A percentile compares a stretch with the other conserved stretches of the same genome.
Conservation (phyloP, 1,140 invertebrate species). For the Euschistus heros region DNA sequence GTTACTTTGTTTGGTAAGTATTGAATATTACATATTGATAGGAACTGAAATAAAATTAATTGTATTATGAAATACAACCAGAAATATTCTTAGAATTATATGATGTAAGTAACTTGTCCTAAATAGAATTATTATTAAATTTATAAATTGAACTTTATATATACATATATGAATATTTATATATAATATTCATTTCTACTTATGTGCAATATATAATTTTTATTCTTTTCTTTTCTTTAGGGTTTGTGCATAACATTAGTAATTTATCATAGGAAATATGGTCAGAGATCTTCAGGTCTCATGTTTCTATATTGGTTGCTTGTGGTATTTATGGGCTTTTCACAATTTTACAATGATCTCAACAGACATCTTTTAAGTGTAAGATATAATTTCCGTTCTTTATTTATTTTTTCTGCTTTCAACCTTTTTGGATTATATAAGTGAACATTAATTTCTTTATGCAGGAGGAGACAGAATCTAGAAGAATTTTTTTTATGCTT, state of each 20-base stretch:
- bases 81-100: too few relatives aligned
- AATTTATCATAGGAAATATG: constrained; percentile 67
- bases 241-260: constrained; percentile 54
- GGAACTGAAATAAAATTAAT: not conserved
- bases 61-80: not conserved
- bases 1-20: constrained; percentile 64
- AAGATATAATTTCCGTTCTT: too few relatives aligned
- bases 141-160: too few relatives aligned
- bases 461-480: too few relatives aligned
- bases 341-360: constrained; percentile 57
- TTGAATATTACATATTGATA: constrained; percentile 33
- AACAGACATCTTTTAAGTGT: constrained; percentile 33
- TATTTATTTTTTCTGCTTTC: too few relatives aligned
- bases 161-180: too few relatives aligned
- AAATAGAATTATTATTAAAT: too few relatives aligned
- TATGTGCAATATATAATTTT: too few relatives aligned
- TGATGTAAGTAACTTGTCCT: too few relatives aligned
- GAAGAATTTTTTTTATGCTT: constrained; percentile 57
- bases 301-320: constrained; percentile 83
- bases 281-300: constrained; percentile 73
- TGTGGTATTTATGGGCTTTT: constrained; percentile 52
- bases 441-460: too few relatives aligned
- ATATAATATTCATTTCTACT: too few relatives aligned
- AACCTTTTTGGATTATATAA: too few relatives aligned
- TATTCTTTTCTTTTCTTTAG: constrained; percentile 48